These are phyloP conservation scores for Crotalus helleri DNA, from an alignment of 2,113 vertebrate species.

Conservation along the genomic window DNA sequence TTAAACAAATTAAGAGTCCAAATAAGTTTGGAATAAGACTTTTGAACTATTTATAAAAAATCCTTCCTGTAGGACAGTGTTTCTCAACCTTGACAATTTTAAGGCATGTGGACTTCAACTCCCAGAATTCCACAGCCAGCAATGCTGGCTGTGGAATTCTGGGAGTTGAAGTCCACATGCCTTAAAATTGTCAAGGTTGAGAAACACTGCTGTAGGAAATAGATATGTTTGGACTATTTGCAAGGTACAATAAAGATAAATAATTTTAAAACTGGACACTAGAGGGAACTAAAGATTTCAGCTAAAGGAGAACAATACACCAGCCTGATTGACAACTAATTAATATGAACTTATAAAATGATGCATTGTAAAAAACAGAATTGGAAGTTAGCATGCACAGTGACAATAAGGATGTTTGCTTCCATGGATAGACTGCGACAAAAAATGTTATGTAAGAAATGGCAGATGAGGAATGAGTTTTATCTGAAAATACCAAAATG, in stretches of 20 bases:
- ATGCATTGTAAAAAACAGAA: background rate
- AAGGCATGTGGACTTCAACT: no score
- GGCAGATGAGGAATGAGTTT: background rate
- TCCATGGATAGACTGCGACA: background rate
- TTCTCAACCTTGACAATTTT: no score
- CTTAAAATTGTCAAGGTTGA: no score
- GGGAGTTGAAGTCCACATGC: no score
- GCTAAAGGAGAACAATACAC: background rate
- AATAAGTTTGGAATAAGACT: background rate
- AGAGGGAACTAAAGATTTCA: background rate
- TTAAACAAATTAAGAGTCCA: background rate
- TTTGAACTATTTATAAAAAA: background rate
- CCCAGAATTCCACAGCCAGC: no score
- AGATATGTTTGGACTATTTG: background rate
- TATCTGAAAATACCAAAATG: background rate
- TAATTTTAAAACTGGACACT: background rate
- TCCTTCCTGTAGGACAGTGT: background rate
- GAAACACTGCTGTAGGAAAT: background rate
- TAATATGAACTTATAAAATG: background rate
- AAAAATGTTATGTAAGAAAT: background rate
- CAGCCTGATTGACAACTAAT: background rate
- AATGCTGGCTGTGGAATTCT: no score
- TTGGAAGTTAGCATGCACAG: background rate
- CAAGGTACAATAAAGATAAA: background rate
- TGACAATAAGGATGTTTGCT: background rate